Percentiles rank a stretch among this genome's conserved stretches.
Evolutionary conservation across 2,888 invertebrate genomes (phyloP).

Genomic region (Volucella inanis): DNA sequence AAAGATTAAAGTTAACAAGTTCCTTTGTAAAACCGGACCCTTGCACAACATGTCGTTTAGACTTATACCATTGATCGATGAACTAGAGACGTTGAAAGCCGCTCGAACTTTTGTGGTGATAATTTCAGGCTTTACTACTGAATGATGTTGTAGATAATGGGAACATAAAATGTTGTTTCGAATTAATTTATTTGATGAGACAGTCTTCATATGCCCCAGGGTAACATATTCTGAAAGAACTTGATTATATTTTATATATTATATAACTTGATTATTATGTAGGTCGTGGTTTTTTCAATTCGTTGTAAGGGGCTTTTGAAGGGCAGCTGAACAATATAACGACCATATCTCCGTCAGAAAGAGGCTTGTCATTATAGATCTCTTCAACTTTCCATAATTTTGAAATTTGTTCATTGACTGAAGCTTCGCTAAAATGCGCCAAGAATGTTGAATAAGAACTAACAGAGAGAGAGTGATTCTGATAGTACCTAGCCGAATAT

Average conservation of each 20-base stretch:
- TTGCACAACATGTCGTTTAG: no score
- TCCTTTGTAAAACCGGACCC: no score
- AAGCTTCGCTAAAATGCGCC: not conserved
- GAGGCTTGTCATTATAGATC: no score
- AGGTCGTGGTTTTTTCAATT: not conserved
- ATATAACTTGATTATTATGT: no score
- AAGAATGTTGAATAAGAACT: no score
- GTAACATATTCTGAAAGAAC: constrained; percentile 41
- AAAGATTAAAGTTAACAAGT: no score
- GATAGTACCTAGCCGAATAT: not conserved
- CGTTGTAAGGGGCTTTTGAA: not conserved
- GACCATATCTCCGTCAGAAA: not conserved
- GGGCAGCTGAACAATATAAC: constrained; percentile 17
- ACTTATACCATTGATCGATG: no score
- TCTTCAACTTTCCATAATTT: not conserved
- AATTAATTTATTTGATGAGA: not conserved
- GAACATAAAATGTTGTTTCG: not conserved
- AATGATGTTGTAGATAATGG: constrained; percentile 24
- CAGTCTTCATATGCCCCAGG: constrained; percentile 23
- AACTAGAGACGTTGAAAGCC: constrained; percentile 20
- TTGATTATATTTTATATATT: not conserved
- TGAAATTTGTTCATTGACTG: not conserved
- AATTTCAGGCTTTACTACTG: constrained; percentile 25
- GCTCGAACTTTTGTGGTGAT: constrained; percentile 74
- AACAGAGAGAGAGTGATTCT: no score